Evolutionary conservation across 2,888 invertebrate genomes (phyloP).

Genomic region (Orthonychiurus folsomi): DNA sequence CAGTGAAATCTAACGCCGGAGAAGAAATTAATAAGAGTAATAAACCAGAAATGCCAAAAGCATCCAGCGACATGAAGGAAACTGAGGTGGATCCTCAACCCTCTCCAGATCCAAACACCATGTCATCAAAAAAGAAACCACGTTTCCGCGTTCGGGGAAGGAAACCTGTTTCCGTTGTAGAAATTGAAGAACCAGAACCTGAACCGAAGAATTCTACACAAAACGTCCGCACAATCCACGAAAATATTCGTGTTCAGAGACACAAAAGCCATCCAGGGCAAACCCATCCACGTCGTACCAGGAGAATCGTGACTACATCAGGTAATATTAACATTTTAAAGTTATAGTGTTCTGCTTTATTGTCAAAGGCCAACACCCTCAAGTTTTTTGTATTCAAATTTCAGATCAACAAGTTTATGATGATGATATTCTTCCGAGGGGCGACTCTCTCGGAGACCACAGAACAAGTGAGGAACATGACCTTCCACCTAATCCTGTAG

Average conservation of each 20-base stretch:
- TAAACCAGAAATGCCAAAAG: not conserved
- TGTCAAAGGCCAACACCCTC: too few relatives aligned
- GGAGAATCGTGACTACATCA: not conserved
- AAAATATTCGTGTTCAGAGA: not conserved
- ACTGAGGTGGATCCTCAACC: too few relatives aligned
- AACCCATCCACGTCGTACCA: not conserved
- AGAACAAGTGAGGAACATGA: conserved; percentile 24
- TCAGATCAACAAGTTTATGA: too few relatives aligned
- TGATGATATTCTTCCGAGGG: too few relatives aligned
- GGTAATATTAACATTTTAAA: too few relatives aligned
- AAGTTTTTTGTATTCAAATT: too few relatives aligned
- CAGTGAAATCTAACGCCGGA: not conserved
- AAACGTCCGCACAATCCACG: not conserved
- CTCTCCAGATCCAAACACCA: not conserved
- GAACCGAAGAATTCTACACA: not conserved
- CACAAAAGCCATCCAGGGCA: not conserved
- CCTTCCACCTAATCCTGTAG: conserved; percentile 30
- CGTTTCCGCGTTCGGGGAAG: not conserved
- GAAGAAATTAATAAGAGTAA: not conserved
- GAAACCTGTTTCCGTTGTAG: not conserved
- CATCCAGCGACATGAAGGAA: not conserved
- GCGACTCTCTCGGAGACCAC: too few relatives aligned
- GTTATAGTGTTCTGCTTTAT: too few relatives aligned
- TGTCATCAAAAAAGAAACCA: not conserved
- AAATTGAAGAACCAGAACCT: not conserved